Evolutionary conservation across 2,888 invertebrate genomes (phyloP).

Genomic region (Craniophora ligustri): DNA sequence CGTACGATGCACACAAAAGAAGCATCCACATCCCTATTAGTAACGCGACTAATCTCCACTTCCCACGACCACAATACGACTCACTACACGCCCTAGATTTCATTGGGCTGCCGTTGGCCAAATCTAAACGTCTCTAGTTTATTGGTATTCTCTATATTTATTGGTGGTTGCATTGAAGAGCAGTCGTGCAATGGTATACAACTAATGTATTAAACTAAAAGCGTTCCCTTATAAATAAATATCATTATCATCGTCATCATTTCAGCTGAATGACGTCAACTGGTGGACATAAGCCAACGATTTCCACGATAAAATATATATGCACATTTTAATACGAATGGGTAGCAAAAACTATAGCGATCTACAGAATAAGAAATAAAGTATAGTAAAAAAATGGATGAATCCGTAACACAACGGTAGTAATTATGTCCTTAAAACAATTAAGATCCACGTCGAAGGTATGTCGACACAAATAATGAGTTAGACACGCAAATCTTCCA

Average conservation of each 20-base stretch:
- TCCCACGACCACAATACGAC: constrained; percentile 54
- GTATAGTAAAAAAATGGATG: too few species aligned
- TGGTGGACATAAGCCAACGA: too few species aligned
- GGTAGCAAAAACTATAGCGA: too few species aligned
- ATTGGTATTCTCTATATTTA: not conserved
- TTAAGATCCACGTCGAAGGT: constrained; percentile 2
- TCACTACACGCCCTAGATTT: constrained; percentile 42
- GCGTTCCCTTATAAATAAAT: too few species aligned
- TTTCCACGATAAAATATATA: too few species aligned
- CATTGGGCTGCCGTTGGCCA: constrained; percentile 23
- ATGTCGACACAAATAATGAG: constrained; percentile 27
- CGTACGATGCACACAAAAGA: constrained; percentile 61
- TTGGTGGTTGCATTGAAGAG: not conserved
- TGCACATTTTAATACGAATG: too few species aligned
- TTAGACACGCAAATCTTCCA: constrained; percentile 1
- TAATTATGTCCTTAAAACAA: not conserved
- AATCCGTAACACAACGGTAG: too few species aligned
- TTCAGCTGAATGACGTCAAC: too few species aligned
- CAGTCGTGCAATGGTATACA: too few species aligned
- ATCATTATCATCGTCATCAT: too few species aligned
- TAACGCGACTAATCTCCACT: constrained; percentile 38
- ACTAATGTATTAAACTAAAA: too few species aligned
- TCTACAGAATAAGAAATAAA: too few species aligned
- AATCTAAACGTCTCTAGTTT: constrained; percentile 26
- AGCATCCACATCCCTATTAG: constrained; percentile 68